phyloP scores from a whole-genome alignment of 1,140 invertebrate species.

The Ctenoplectra terminalis region DNA sequence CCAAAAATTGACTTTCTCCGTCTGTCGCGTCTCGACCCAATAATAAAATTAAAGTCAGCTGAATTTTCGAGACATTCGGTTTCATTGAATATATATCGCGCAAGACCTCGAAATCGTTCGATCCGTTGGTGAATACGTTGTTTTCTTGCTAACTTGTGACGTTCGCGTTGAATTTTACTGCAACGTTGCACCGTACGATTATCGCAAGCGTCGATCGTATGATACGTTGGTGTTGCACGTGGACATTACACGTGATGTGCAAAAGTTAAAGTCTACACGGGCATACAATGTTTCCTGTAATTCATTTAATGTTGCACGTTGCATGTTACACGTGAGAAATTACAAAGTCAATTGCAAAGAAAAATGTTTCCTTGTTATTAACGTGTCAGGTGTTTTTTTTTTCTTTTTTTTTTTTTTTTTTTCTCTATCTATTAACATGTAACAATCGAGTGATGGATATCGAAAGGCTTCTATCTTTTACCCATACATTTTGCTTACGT shows the following conservation, averaged over 20 bases:
- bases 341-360: neutral
- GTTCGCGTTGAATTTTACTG: neutral
- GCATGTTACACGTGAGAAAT: neutral
- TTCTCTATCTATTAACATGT: too few relatives aligned
- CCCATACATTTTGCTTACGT: too few relatives aligned
- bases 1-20: neutral
- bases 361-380: too few relatives aligned
- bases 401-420: too few relatives aligned
- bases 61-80: neutral
- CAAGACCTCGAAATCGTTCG: neutral
- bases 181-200: neutral
- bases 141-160: neutral
- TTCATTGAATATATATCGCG: neutral
- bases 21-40: neutral
- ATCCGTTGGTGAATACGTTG: neutral
- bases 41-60: neutral
- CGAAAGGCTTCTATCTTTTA: too few relatives aligned
- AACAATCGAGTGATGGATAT: too few relatives aligned
- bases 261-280: neutral
- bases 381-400: too few relatives aligned
- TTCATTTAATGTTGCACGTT: neutral
- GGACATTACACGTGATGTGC: neutral
- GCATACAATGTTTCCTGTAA: neutral
- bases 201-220: conserved; percentile 5
- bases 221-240: neutral